Base-by-base conservation (phyloP, 2,113 vertebrate species). In the Brevimyrus niger region DNA sequence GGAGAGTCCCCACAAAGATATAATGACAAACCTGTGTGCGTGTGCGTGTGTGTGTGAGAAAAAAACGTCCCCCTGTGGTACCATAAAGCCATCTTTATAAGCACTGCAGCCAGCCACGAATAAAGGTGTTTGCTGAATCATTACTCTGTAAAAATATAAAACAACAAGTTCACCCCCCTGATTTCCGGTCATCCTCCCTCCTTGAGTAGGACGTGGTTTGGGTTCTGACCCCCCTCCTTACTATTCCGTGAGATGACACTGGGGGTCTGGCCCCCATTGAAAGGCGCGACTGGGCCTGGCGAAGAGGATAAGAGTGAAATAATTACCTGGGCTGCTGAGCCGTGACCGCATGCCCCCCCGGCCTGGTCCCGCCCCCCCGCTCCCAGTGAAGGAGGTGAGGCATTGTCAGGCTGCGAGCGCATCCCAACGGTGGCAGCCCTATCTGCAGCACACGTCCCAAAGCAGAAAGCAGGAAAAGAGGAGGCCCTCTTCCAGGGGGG, bases 281-380 rank as follows among this genome's bases (percentile, higher is more conserved):
- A 95, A 95, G 92, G 92, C 90, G 91, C 93, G 94, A 96, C 93
- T 95, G 95, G 94, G 90, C 92, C 95, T 95, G 95, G 95, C 92
- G 93, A 95, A 91, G 94, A 91, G 95, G 95, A 96, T 96, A 96
- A 96, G 95, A 94, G 93, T 92, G 94, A 96, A 96, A 96, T 96
- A 96, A 96, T 96, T 96, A 96, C 95, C 95, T 90, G 92, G 94
- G 93, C 93, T 96, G 94, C 93, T 96, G 96, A 95, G 96, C 95
- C 96, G 95, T 95, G 96, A 96, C 95, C 94, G 95, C 91, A 92
- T 90, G 93, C 95, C 94, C 93, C 92, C 92, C 93, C 92, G 92
- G 44, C 51, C 51, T 5, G 48, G 48, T 17, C 17, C 51, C 51
- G 5, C 19, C 93, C 95, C 94, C 93, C 92, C 92, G 92, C 92